Evolutionary conservation across 2,113 vertebrate genomes (phyloP), one percentile per base, ranked within the genome.

Genomic region (Ibidorhyncha struthersii): DNA sequence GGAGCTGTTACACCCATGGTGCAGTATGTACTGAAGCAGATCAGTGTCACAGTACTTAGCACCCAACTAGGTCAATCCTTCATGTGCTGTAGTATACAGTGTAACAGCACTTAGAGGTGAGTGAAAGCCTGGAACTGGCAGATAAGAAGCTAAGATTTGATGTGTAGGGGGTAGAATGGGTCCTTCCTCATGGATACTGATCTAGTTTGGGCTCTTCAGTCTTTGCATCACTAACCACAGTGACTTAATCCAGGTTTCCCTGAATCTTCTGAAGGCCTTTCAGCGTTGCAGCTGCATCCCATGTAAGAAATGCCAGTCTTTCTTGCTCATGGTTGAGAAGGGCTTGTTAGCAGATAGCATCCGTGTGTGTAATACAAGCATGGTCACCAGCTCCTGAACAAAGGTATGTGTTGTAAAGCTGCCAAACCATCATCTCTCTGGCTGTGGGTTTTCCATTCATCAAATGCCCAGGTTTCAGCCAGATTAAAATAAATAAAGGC

Each of bases 21-120:
- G 89, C 72, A 82, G 86, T 25, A 95, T 69, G 70, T 94, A 82
- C 69, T 66, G 45, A 47, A 80, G 72, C 61, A 95, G 62, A 93
- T 82, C 53, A 62, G 20, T 4, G 2, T 79, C 86, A 88, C 45
- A 41, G 67, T 38, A 18, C 18, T 66, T n/a, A 86, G 53, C 58
- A 91, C 78, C 38, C n/a, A 85, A 71, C 30, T 93, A 76, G 73
- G 73, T 77, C 65, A 94, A 14, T 76, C 47, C 27, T 55, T 76
- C 58, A 53, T 29, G 7, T 72, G 43, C 18, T 72, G 38, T 32
- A 81, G 49, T 30, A 80, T 29, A 16, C 20, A 15, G 13, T n/a
- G 30, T 66, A 79, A 96, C 71, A 62, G 62, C 58, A 82, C 38
- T 45, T 30, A 50, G 81, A 92, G 84, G 50, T 80, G 58, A 84